A percentile compares a stretch with the other conserved stretches of the same genome.
Conservation (phyloP, 2,888 invertebrate species). For the Sisyra nigra region DNA sequence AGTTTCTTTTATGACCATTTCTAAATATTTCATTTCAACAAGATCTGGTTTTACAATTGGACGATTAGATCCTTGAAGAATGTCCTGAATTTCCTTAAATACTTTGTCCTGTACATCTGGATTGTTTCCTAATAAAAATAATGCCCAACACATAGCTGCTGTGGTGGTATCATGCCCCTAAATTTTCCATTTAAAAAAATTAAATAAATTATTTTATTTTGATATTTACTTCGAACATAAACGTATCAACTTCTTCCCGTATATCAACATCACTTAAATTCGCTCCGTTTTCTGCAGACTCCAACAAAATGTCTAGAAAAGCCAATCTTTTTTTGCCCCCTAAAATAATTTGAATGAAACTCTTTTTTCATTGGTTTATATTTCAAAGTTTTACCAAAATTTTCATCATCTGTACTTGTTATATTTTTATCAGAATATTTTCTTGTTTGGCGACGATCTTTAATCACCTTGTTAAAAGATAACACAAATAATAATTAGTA, state of each 20-base stretch:
- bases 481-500: too few species aligned
- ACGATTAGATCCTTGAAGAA: conserved; percentile 20
- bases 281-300: conserved; percentile 16
- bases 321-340: conserved; percentile 19
- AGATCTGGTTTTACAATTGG: conserved; percentile 20
- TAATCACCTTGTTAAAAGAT: not conserved
- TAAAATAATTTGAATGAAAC: too few species aligned
- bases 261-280: conserved; percentile 21
- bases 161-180: conserved; percentile 28
- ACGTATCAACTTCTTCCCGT: conserved; percentile 26
- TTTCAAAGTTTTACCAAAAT: conserved; percentile 1
- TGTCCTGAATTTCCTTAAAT: conserved; percentile 20
- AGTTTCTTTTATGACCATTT: conserved; percentile 24
- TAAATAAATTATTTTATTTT: not conserved
- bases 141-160: conserved; percentile 22
- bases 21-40: conserved; percentile 23
- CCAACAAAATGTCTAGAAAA: conserved; percentile 22
- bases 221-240: conserved; percentile 24
- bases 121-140: conserved; percentile 22
- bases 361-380: not conserved
- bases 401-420: conserved; percentile 12
- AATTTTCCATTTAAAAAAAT: too few species aligned
- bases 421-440: not conserved
- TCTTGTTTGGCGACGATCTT: conserved; percentile 8
- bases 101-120: conserved; percentile 23